Evolutionary conservation across 2,797 vertebrate genomes (phyloP).

Genomic region (Eremophila alpestris): DNA sequence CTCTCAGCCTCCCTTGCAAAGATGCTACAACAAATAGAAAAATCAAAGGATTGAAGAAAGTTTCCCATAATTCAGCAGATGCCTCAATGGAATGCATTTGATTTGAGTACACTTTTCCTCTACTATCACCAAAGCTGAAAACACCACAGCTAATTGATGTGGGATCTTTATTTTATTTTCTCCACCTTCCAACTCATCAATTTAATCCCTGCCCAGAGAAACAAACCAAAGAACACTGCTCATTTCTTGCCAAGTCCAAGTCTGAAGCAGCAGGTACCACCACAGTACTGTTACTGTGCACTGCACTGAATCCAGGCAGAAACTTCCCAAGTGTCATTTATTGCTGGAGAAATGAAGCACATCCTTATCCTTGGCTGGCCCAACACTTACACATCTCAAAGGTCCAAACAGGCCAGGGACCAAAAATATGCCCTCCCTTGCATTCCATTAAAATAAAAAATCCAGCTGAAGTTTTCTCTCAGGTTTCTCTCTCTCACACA

Average conservation of each 20-base stretch:
- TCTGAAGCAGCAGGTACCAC: background rate
- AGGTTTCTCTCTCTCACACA: background rate
- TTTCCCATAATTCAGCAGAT: background rate
- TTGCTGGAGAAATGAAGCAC: background rate
- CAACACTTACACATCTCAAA: background rate
- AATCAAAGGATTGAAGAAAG: background rate
- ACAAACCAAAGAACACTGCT: background rate
- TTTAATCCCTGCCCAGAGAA: background rate
- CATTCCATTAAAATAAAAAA: background rate
- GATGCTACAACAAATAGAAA: background rate
- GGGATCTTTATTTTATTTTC: background rate
- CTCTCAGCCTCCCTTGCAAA: background rate
- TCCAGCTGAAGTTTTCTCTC: background rate
- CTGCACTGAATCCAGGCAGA: background rate
- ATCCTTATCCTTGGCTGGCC: background rate
- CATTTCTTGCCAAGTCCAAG: background rate
- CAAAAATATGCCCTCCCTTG: background rate
- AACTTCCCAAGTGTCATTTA: background rate
- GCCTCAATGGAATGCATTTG: background rate
- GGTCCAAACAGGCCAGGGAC: background rate
- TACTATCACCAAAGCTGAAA: background rate
- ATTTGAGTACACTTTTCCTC: background rate
- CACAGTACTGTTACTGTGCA: background rate
- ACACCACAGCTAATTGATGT: accelerated
- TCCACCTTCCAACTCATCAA: background rate